These are phyloP conservation scores for Scaptomyza montana DNA, from an alignment of 1,140 invertebrate genomes.

Conservation along the genomic window DNA sequence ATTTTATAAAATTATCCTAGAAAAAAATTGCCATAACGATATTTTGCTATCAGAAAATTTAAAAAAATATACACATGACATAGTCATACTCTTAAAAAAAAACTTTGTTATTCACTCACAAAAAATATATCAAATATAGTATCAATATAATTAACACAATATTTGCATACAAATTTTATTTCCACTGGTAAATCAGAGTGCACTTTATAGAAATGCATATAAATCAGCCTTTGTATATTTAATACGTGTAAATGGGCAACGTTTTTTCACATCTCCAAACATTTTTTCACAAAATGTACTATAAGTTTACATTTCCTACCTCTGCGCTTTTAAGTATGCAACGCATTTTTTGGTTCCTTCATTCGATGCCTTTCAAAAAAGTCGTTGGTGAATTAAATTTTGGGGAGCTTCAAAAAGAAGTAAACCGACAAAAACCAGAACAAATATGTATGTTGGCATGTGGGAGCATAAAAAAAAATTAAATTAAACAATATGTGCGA, in stretches of 20 bases:
- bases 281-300: conserved; percentile 22
- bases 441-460: neutral
- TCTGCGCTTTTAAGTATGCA: conserved; percentile 34
- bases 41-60: no score
- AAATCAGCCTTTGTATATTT: conserved; percentile 25
- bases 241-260: conserved; percentile 1
- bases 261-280: neutral
- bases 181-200: conserved; percentile 7
- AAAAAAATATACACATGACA: no score
- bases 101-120: neutral
- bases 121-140: conserved; percentile 4
- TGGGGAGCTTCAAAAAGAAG: neutral
- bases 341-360: conserved; percentile 15
- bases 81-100: no score
- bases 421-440: neutral
- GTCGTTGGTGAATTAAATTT: conserved; percentile 22
- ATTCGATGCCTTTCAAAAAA: conserved; percentile 11
- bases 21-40: no score
- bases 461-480: neutral
- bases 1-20: no score
- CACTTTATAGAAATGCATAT: conserved; percentile 4
- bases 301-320: conserved; percentile 29
- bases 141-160: neutral
- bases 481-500: conserved; percentile 8
- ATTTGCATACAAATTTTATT: neutral